phyloP scores from a whole-genome alignment of 1,140 invertebrate genomes.

The Lepidurus packardi region DNA sequence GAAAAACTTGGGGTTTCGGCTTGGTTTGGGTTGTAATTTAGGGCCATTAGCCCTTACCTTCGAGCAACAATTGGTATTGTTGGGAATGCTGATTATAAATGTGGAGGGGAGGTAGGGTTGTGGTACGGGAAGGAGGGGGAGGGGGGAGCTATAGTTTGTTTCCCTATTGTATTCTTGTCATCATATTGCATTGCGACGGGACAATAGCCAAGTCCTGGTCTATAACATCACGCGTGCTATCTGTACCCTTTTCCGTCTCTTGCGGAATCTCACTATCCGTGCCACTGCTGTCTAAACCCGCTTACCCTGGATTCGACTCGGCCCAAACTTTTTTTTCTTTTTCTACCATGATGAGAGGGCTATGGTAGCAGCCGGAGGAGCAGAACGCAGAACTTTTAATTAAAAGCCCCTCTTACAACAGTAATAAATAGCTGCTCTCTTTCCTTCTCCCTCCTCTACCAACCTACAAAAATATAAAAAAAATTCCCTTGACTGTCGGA shows the following conservation, averaged over 20 bases:
- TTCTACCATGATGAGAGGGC: too few species aligned
- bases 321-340: too few species aligned
- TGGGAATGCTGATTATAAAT: slow-evolving; percentile 7
- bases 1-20: too few species aligned
- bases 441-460: too few species aligned
- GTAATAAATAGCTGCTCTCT: too few species aligned
- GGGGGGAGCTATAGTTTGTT: background rate
- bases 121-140: background rate
- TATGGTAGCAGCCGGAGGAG: too few species aligned
- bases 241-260: slow-evolving; percentile 1
- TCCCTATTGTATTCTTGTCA: slow-evolving; percentile 12
- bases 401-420: too few species aligned
- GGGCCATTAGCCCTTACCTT: background rate
- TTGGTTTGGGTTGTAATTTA: background rate
- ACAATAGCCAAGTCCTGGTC: background rate
- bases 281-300: background rate
- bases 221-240: background rate
- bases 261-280: slow-evolving; percentile 10
- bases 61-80: background rate
- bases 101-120: background rate
- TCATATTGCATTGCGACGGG: slow-evolving; percentile 7
- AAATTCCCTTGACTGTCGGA: too few species aligned
- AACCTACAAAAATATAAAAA: too few species aligned
- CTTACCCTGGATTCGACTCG: too few species aligned
- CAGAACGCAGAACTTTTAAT: too few species aligned